A percentile compares a stretch with the other conserved stretches of the same genome.
Evolutionary conservation across 2,113 vertebrate species (phyloP).

Genomic region (Anas platyrhynchos): DNA sequence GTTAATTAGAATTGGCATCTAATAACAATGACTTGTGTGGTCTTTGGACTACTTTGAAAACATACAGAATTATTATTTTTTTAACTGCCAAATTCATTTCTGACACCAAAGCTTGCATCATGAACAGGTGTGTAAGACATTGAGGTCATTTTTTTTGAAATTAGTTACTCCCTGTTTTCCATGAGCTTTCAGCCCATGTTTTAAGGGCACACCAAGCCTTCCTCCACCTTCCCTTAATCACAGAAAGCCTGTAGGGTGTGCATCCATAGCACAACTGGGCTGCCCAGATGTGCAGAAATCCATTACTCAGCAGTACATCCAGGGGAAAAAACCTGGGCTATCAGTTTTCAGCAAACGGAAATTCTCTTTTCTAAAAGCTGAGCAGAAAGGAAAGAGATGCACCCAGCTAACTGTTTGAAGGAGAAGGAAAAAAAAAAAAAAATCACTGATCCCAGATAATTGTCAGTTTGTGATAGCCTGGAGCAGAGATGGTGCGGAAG

Average conservation of each 20-base stretch:
- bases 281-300: not conserved
- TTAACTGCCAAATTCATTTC: not conserved
- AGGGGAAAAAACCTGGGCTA: not conserved
- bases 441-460: not conserved
- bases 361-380: not conserved
- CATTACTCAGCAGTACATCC: not conserved
- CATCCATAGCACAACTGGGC: not conserved
- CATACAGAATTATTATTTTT: not conserved
- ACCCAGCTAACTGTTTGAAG: not conserved
- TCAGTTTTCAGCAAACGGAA: not conserved
- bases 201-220: not conserved
- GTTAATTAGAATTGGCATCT: not conserved
- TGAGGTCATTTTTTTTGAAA: not conserved
- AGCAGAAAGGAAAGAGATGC: not conserved
- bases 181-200: not conserved
- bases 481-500: too few species aligned
- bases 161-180: not conserved
- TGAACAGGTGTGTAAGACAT: not conserved
- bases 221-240: not conserved
- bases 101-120: constrained; percentile 27
- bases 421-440: not conserved
- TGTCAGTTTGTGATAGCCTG: rapidly evolving
- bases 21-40: not conserved
- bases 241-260: not conserved
- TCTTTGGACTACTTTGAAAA: not conserved